Evolutionary conservation across 2,113 vertebrate species (phyloP).

Genomic region (Centropus bengalensis): DNA sequence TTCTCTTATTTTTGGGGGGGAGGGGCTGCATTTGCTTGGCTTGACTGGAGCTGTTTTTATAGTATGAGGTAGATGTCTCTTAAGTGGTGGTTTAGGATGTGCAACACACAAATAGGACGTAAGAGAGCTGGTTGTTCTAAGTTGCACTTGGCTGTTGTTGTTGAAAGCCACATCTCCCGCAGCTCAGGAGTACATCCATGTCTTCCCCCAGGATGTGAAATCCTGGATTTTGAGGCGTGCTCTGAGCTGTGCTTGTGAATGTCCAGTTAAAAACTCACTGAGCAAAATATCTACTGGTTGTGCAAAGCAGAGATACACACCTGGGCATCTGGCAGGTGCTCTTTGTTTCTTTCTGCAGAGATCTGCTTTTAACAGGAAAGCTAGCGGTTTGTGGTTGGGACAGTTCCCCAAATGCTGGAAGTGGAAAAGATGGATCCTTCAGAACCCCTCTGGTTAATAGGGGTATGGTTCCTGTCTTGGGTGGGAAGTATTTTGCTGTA

Average conservation of each 20-base stretch:
- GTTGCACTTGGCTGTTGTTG: neutral
- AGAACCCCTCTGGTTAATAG: neutral
- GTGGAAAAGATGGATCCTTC: neutral
- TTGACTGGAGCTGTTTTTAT: rapidly evolving
- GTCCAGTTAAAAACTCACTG: neutral
- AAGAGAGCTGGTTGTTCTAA: neutral
- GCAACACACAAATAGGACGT: rapidly evolving
- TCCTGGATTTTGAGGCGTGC: rapidly evolving
- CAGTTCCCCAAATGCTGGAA: neutral
- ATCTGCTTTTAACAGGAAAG: neutral
- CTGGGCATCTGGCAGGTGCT: neutral
- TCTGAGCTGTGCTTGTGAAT: neutral
- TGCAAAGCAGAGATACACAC: neutral
- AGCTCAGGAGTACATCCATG: neutral
- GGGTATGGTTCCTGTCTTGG: neutral
- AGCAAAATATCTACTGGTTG: neutral
- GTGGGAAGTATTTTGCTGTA: neutral
- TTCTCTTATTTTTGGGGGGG: rapidly evolving
- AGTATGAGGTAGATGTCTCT: neutral
- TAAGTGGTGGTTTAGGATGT: neutral
- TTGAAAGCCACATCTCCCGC: neutral
- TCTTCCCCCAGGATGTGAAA: neutral
- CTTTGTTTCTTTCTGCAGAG: neutral
- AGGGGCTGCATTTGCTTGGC: rapidly evolving
- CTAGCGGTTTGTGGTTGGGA: neutral